These are phyloP conservation scores for Peromyscus polionotus DNA, from an alignment of 2,113 vertebrate species.

Conservation along the genomic window DNA sequence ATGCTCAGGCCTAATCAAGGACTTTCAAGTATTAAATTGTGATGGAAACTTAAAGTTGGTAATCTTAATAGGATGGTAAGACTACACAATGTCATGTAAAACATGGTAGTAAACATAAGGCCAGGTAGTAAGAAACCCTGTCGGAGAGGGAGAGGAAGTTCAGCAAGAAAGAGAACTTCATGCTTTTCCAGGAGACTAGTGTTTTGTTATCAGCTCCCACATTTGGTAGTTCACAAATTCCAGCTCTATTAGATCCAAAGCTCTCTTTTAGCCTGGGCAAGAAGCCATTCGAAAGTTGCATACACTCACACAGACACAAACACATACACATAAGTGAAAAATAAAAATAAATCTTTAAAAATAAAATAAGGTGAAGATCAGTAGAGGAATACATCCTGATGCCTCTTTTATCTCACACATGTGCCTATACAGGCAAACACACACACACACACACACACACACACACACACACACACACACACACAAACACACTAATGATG, in stretches of 20 bases:
- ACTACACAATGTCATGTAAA: slow-evolving; percentile 34
- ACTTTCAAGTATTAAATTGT: slow-evolving; percentile 53
- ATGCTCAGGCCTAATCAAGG: slow-evolving; percentile 15
- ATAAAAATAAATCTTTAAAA: not conserved
- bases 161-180: no score
- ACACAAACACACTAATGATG: not conserved
- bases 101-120: not conserved
- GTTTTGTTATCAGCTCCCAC: not conserved
- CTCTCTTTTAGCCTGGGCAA: not conserved
- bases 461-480: not conserved
- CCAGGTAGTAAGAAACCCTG: not conserved
- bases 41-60: not conserved
- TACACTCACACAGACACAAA: not conserved
- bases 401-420: not conserved
- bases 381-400: not conserved
- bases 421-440: not conserved
- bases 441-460: not conserved
- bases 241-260: no score
- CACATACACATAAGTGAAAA: not conserved
- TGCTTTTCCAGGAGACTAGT: no score
- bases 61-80: not conserved
- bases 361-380: not conserved
- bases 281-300: not conserved
- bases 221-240: no score
- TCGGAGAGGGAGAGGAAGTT: not conserved